Evolutionary conservation across 2,888 invertebrate genomes (phyloP), one percentile per base, ranked within the genome.

Genomic region (Monoplex corrugatus): DNA sequence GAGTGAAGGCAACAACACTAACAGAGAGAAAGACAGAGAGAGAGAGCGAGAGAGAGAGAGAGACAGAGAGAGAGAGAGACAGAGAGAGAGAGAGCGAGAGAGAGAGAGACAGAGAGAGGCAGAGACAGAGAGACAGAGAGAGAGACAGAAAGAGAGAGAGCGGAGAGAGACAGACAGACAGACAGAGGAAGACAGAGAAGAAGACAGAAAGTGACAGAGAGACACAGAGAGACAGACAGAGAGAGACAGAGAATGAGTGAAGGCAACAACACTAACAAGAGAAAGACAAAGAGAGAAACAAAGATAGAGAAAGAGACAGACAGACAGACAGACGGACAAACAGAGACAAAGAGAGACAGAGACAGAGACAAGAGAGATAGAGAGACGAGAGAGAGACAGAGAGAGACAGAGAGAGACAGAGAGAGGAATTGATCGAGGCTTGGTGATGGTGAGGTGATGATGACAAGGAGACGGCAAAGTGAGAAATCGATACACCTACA

Each of bases 41-140:
- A 68, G 23, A 19, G 68, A 68, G 68, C 6, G 68, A 68, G 68
- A 68, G 19, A 68, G 68, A 3, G 19, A 68, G 68, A 3, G 19
- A 68, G 68, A 3, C 28, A 68, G 68, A 68, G 19, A 68, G 68
- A 68, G 19, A 68, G 19, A 10, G 68, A 68, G 19, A 19, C 6
- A 68, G 23, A 68, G 19, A 68, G 19, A 68, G 23, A 19, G 68
- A 68, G 68, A 23, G 68, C 6, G 68, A 68, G 68, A 68, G 68
- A 68, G 68, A 68, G 68, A 68, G 68, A 68, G 68, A 68, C 28
- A 68, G 68, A 68, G 68, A 68, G 68, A 68, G 68, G n/a, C 28
- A 68, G 68, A 68, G 68, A 68, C 28, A 68, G 68, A 0, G 68
- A 10, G 68, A 10, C 28, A 10, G 68, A 10, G 68, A 68, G 68